These are phyloP conservation scores for Piliocolobus tephrosceles DNA, from an alignment of 2,113 vertebrate species.

Conservation along the genomic window DNA sequence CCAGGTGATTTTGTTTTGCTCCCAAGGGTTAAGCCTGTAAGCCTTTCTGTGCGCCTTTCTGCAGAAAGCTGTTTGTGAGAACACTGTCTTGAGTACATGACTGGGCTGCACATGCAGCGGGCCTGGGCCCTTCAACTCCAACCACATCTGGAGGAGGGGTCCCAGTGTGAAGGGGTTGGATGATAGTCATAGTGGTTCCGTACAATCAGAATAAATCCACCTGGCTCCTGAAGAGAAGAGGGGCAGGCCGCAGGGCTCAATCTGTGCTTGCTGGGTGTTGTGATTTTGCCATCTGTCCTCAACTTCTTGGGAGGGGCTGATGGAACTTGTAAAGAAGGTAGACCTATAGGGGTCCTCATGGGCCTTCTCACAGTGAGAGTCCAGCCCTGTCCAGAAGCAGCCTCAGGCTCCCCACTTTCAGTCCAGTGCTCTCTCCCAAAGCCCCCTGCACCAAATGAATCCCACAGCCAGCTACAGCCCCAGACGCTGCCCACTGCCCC, in stretches of 20 bases:
- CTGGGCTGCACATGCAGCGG: too few relatives aligned
- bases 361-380: neutral
- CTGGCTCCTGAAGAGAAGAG: neutral
- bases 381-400: neutral
- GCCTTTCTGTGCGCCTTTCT: neutral
- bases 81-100: accelerated
- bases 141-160: neutral
- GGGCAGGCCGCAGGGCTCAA: neutral
- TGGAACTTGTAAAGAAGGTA: neutral
- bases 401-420: neutral
- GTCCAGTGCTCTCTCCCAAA: neutral
- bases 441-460: neutral
- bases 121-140: neutral
- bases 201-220: neutral
- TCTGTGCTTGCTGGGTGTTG: neutral
- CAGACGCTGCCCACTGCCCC: accelerated
- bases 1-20: neutral
- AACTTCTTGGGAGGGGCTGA: neutral
- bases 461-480: neutral
- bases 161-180: accelerated
- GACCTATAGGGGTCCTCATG: accelerated
- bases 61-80: neutral
- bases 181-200: neutral
- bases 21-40: neutral
- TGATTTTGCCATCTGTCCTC: neutral